Evolutionary conservation across 2,797 vertebrate species (phyloP), one percentile per base, ranked within the genome.

Genomic region (Acanthiza pusilla): DNA sequence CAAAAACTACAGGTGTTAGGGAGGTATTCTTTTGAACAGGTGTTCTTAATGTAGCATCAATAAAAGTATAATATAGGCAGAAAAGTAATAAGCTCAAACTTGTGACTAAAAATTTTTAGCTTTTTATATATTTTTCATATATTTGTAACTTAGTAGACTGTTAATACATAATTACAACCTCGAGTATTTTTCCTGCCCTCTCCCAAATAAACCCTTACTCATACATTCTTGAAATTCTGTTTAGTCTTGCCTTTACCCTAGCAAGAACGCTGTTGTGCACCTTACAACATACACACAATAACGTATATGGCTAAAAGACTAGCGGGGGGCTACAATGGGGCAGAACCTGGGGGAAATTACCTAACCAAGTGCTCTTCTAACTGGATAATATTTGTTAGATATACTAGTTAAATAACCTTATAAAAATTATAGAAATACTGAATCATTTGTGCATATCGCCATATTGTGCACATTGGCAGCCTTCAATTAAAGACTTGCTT

Each of bases 361-460:
- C 32, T 43, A 36, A 21, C 21, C 26, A 74, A 32, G 21, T 50
- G 21, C 42, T 58, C 21, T 66, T 50, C 11, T 26, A 66, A 18
- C 5, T 58, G 26, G 43, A 32, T 9, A 66, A 22, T 58, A 30
- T 74, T 57, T 66, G 7, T 14, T 58, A 36, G 9, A 32, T 26
- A 43, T 18, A 15, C 32, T 13, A 58, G 14, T 34, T 57, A 21
- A 71, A 48, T 26, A 42, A 34, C 9, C 9, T 43, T 34, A 22
- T 26, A 18, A 50, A 42, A 57, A 26, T 15, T 34, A 9, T 30
- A 26, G 8, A 34, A 57, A 18, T 43, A 30, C 4, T 50, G 13
- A 29, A 34, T 34, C 25, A n/a, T 1, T 0, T 50, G 34, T 48
- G 26, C 21, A 26, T 42, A 30, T 30, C 0, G 0, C 26, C 36